Evolutionary conservation across 2,888 invertebrate genomes (phyloP), one percentile per base, ranked within the genome.

Genomic region (Amblyjoppa fuscipennis): DNA sequence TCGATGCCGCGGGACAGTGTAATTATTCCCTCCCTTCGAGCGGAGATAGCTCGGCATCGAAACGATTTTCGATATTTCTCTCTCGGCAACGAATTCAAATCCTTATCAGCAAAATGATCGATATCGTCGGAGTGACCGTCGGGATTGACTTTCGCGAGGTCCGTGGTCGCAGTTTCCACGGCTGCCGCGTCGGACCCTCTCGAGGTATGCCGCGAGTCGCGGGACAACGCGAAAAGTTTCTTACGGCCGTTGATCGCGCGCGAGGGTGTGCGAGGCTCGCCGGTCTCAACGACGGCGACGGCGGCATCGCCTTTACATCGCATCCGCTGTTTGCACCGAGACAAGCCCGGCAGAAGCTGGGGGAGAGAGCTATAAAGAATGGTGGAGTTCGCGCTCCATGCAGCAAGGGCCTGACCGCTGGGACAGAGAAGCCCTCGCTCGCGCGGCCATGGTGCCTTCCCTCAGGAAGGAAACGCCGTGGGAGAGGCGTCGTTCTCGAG

Each of bases 401-500:
- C 61, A 66, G 76, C 51, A 68, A 61, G 71, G 53, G 56, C 64
- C 51, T 64, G 70, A n/a, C 51, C 61, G 81, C 76, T 9, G 75
- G 61, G 66, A 77, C 78, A 76, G 53, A 71, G 69, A 66, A 16
- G 41, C 34, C 76, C 66, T 41, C 51, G 71, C 71, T 13, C 13
- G 25, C 59, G 56, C 56, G 38, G 66, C 45, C 68, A 56, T 68
- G 76, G 41, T 59, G 53, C 51, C 41, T 41, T 28, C 77, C 41
- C 38, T 61, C 73, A 79, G 82, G 82, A 85, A 82, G 81, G 82
- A 84, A 86, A 31, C 77, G 51, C 45, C 4, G 28, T 13, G 66
- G 53, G 86, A 83, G 82, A 81, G 79, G 81, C 71, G 71, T 74
- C 81, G 81, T 85, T 88, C 85, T 85, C 79, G 82, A 82, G 85